phyloP scores from a whole-genome alignment of 1,140 invertebrate genomes.

The Reticulitermes speratus region DNA sequence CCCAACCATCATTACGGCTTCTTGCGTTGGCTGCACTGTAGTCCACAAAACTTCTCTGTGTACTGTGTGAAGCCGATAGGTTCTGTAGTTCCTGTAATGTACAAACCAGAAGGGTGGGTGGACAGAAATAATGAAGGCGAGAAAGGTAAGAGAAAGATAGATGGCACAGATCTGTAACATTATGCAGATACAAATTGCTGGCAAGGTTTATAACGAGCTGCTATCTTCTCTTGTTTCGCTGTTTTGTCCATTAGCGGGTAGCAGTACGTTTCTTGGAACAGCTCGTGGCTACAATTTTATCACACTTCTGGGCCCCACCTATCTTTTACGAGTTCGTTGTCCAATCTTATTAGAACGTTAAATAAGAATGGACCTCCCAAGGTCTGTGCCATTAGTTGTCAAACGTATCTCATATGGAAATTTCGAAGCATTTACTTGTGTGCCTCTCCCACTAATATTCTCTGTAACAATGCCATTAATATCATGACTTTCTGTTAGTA shows the following conservation, averaged over 20 bases:
- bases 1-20: too few relatives aligned
- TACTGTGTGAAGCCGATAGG: too few relatives aligned
- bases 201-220: neutral
- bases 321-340: conserved; percentile 8
- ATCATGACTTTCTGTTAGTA: neutral
- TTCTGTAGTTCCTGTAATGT: too few relatives aligned
- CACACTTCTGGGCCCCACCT: neutral
- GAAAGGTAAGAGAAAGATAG: too few relatives aligned
- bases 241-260: neutral
- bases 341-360: neutral
- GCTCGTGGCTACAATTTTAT: neutral
- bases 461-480: neutral
- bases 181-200: neutral
- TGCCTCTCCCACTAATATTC: too few relatives aligned
- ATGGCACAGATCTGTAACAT: neutral
- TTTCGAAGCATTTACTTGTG: neutral
- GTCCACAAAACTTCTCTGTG: too few relatives aligned
- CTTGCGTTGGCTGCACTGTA: too few relatives aligned
- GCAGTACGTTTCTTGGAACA: neutral
- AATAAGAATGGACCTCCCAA: conserved; percentile 10
- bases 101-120: too few relatives aligned
- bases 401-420: neutral
- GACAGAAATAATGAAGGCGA: too few relatives aligned
- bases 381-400: conserved; percentile 2
- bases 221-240: neutral